A percentile compares a stretch with the other conserved stretches of the same genome.
Conservation (phyloP, 2,888 invertebrate genomes). For the Agriopis aurantiaria region DNA sequence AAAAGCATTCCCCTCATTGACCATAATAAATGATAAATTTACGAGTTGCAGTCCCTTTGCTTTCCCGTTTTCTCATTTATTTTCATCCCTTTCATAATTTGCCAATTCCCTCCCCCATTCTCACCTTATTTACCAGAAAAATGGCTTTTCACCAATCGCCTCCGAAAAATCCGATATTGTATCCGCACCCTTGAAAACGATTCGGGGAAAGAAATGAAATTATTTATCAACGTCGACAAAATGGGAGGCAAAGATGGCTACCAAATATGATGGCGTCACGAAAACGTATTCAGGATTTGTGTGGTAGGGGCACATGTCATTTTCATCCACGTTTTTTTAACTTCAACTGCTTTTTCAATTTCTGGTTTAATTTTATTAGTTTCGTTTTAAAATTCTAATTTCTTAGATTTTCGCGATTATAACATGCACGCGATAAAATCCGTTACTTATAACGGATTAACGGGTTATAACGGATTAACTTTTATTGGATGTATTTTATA, state of each 20-base stretch:
- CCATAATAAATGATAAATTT: constrained; percentile 15
- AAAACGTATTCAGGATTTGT: constrained; percentile 18
- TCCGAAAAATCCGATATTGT: constrained; percentile 38
- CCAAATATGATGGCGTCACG: constrained; percentile 46
- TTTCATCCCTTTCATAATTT: constrained; percentile 40
- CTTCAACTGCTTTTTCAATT: too few relatives aligned
- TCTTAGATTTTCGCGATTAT: too few relatives aligned
- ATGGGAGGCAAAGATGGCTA: constrained; percentile 59
- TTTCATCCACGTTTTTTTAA: neutral
- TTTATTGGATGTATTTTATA: too few relatives aligned
- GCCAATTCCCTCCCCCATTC: constrained; percentile 35
- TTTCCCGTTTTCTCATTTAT: constrained; percentile 34
- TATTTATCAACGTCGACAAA: constrained; percentile 75
- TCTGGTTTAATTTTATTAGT: too few relatives aligned
- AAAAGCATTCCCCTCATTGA: constrained; percentile 3
- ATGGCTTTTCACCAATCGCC: constrained; percentile 43
- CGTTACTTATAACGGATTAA: too few relatives aligned
- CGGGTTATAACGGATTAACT: too few relatives aligned
- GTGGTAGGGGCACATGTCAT: neutral
- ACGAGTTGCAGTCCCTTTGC: constrained; percentile 19
- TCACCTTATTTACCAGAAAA: constrained; percentile 44
- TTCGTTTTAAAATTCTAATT: too few relatives aligned
- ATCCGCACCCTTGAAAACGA: constrained; percentile 49
- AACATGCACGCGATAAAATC: too few relatives aligned
- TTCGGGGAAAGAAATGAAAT: constrained; percentile 71